phyloP scores from a whole-genome alignment of 2,888 invertebrate genomes.

The Allacma fusca region DNA sequence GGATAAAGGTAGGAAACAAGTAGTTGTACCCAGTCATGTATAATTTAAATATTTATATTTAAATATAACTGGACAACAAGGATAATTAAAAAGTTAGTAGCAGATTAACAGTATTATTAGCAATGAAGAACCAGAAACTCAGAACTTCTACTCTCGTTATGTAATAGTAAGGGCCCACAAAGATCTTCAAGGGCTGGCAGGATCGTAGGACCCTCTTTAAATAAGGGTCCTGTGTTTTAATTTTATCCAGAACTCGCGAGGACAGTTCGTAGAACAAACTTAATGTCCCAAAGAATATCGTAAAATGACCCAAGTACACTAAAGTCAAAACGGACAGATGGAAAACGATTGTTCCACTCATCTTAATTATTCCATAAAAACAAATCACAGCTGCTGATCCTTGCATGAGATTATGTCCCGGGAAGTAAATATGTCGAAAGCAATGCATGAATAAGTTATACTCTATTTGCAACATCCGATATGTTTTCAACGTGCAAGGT shows the following conservation, averaged over 20 bases:
- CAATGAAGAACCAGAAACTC: constrained; percentile 23
- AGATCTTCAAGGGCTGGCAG: constrained; percentile 4
- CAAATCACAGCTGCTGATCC: constrained; percentile 27
- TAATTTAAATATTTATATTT: too few species aligned
- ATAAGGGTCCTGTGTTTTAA: too few species aligned
- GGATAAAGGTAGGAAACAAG: too few species aligned
- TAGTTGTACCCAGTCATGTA: too few species aligned
- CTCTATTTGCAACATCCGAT: constrained; percentile 10
- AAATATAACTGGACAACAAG: too few species aligned
- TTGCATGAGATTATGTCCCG: constrained; percentile 25
- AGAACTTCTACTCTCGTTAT: background rate
- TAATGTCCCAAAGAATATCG: constrained; percentile 27
- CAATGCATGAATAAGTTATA: background rate
- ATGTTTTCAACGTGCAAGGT: background rate
- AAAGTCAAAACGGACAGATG: background rate
- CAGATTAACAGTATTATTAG: constrained; percentile 10
- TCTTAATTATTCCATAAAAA: constrained; percentile 9
- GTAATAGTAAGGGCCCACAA: constrained; percentile 13
- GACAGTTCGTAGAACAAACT: constrained; percentile 1
- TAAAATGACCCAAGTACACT: constrained; percentile 29
- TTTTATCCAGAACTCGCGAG: background rate
- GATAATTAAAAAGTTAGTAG: too few species aligned
- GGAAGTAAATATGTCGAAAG: constrained; percentile 26
- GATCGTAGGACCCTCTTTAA: background rate
- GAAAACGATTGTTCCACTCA: constrained; percentile 1